phyloP scores from a whole-genome alignment of 1,140 invertebrate species.

The Drosophila rhopaloa region DNA sequence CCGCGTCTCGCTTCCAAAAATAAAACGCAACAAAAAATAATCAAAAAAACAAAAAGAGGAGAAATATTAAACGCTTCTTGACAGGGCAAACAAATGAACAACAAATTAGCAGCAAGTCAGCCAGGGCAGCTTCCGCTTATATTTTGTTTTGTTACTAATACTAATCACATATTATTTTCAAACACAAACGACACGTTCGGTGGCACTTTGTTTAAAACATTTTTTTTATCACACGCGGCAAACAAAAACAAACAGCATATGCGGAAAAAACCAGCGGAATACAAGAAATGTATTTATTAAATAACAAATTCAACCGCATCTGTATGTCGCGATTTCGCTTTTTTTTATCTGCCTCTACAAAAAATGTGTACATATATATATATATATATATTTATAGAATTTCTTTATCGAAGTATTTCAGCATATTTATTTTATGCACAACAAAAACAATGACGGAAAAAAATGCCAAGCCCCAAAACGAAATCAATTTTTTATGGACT shows the following conservation, averaged over 20 bases:
- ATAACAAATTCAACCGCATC: conserved; percentile 24
- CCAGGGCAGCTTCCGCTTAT: conserved; percentile 34
- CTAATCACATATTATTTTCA: conserved; percentile 8
- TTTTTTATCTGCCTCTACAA: conserved; percentile 18
- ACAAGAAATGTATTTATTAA: conserved; percentile 27
- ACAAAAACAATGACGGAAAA: conserved; percentile 1
- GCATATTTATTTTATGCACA: conserved; percentile 30
- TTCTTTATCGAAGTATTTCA: conserved; percentile 36
- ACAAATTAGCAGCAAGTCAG: conserved; percentile 49
- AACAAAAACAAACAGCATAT: conserved; percentile 41
- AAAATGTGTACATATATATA: conserved; percentile 3
- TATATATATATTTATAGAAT: conserved; percentile 40
- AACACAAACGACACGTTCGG: conserved; percentile 57
- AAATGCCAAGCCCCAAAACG: conserved; percentile 6
- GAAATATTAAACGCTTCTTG: conserved; percentile 40
- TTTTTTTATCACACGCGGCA: conserved; percentile 52
- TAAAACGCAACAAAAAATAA: conserved; percentile 12
- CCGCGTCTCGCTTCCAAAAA: conserved; percentile 31
- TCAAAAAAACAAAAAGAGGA: conserved; percentile 11
- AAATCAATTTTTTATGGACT: conserved; percentile 41
- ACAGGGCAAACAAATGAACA: conserved; percentile 52
- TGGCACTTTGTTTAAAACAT: conserved; percentile 1
- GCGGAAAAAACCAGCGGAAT: conserved; percentile 18
- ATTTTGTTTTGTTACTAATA: conserved; percentile 22
- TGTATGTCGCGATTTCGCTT: conserved; percentile 5